Percentiles rank a stretch among this genome's conserved stretches.
phyloP scores from a whole-genome alignment of 2,797 vertebrate species.

The Ctenopoma kingsleyae region DNA sequence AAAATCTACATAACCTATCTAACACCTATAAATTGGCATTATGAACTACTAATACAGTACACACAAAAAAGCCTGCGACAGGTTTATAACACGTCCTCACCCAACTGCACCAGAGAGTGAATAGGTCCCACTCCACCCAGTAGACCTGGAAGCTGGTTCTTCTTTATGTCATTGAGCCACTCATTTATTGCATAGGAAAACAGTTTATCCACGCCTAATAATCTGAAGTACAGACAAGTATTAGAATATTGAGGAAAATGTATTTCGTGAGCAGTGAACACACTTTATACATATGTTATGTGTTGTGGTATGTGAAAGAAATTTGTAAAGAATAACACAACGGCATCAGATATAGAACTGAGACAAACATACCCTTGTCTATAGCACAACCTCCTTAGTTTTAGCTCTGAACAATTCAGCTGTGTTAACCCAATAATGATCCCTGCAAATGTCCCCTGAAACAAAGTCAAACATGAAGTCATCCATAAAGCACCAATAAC shows the following conservation, averaged over 20 bases:
- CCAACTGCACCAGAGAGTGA: constrained; percentile 96
- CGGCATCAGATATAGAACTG: background rate
- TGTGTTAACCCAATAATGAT: constrained; percentile 97
- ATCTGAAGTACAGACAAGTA: constrained; percentile 79
- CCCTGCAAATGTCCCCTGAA: constrained; percentile 95
- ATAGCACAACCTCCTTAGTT: constrained; percentile 94
- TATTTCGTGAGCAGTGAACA: background rate
- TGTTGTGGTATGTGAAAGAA: background rate
- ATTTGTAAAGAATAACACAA: background rate
- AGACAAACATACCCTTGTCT: constrained; percentile 90
- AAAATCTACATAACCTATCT: background rate
- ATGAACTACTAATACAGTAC: background rate
- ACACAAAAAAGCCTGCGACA: background rate
- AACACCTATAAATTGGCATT: background rate
- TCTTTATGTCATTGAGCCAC: constrained; percentile 98
- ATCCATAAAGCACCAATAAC: constrained; percentile 5
- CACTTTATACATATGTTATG: background rate
- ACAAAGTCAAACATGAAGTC: constrained; percentile 23
- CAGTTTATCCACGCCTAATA: constrained; percentile 96
- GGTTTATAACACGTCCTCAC: constrained; percentile 79
- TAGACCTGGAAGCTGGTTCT: constrained; percentile 96
- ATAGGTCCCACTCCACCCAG: constrained; percentile 98
- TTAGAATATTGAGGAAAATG: constrained; percentile 4
- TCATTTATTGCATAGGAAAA: constrained; percentile 96
- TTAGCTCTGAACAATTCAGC: constrained; percentile 96